Percentiles rank a stretch among this genome's conserved stretches.
Conservation (phyloP, 2,113 vertebrate species). For the Nyctibius bracteatus region DNA sequence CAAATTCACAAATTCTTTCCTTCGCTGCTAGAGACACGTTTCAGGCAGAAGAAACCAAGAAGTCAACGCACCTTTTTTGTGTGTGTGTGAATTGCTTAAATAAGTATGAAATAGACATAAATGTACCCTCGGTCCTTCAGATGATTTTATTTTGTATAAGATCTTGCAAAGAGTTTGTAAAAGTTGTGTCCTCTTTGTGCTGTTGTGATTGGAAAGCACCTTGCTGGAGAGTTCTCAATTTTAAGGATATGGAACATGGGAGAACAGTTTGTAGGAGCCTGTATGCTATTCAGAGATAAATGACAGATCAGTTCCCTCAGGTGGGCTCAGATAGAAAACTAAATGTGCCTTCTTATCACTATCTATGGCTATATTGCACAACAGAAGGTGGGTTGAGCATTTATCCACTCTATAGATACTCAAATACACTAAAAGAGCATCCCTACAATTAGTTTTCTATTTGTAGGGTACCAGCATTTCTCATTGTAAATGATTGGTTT, state of each 20-base stretch:
- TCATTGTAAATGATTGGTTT: too few relatives aligned
- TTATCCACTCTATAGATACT: neutral
- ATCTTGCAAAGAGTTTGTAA: neutral
- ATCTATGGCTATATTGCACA: neutral
- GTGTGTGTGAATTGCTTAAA: neutral
- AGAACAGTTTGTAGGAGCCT: neutral
- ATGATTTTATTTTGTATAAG: neutral
- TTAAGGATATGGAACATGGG: neutral
- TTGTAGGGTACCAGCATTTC: neutral
- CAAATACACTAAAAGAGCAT: neutral
- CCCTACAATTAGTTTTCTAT: neutral
- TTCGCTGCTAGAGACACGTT: neutral
- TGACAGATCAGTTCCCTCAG: neutral
- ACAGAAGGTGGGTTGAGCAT: neutral
- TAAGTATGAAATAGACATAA: neutral
- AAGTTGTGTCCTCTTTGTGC: neutral
- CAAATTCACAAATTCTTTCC: neutral
- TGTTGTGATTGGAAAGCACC: neutral
- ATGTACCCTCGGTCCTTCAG: neutral
- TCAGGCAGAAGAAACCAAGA: neutral
- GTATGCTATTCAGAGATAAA: neutral
- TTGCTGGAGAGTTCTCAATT: neutral
- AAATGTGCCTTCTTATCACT: neutral
- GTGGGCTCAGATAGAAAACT: neutral
- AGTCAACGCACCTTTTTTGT: neutral